Base-by-base conservation (phyloP, 2,888 invertebrate species). In the Neocrepidodera transversa region DNA sequence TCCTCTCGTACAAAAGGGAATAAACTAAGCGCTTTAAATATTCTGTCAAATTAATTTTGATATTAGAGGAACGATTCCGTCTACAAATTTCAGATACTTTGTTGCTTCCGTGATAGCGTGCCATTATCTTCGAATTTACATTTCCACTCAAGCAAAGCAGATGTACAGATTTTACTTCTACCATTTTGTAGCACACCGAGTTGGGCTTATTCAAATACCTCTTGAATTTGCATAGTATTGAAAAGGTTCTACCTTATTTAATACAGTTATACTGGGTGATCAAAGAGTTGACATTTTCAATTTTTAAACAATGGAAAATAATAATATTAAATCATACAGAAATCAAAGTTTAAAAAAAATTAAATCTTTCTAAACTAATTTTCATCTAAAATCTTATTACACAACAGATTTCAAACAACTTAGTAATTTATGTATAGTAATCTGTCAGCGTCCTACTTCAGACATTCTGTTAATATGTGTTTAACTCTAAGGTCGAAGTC, bases 51-150 rank as follows among this genome's bases (percentile, higher is more conserved):
- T 42, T 42, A 42, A 42, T 42, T 42, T 42, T 23, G 42, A 42
- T 18, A 42, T 42, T 42, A 42, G 20, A 20, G 20, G 38, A 50
- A 49, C 48, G 45, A 47, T 59, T 60, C 53, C 55, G 23, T 40
- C 36, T 53, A 50, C 43, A 54, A 62, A 18, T 57, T 50, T 26
- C 54, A 32, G 49, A 43, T 54, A 55, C 54, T 55, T 62, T 55
- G 60, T 49, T 57, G 52, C 49, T 64, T 54, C 51, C 54, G 50
- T 62, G 58, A 58, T 60, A 56, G 60, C 36, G 40, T 16, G 48
- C 62, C 62, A 62, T 64, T 62, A 64, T 64, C 62, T 62, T 54
- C 7, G 36, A 62, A 64, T 64, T 62, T 64, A 62, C 61, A 64
- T 64, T 64, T 59, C 54, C 59, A 55, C 62, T 62, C 59, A 53